Conservation (phyloP, 30 jellyfish, hydroid and myxozoan genomes). For the Hydra vulgaris region DNA sequence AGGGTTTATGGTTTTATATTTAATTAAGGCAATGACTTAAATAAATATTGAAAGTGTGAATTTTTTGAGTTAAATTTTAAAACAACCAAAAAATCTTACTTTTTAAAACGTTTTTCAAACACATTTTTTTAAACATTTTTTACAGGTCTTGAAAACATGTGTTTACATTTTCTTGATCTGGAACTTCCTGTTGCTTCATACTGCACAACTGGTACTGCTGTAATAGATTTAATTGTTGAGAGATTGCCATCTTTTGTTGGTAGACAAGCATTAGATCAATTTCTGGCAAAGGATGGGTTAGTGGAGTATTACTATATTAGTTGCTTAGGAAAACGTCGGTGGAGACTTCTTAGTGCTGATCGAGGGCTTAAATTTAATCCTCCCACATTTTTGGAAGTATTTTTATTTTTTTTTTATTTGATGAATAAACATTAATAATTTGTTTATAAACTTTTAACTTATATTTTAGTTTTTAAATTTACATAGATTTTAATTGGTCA, state of each 20-base stretch:
- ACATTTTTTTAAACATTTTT: too few relatives aligned
- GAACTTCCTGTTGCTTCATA: constrained; percentile 88
- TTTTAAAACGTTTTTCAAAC: too few relatives aligned
- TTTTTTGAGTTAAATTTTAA: too few relatives aligned
- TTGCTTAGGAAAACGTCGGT: constrained; percentile 40
- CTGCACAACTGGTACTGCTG: constrained; percentile 56
- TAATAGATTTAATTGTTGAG: constrained; percentile 46
- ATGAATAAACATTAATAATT: background rate
- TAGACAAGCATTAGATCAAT: constrained; percentile 58
- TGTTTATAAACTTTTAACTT: too few relatives aligned
- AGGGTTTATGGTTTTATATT: too few relatives aligned
- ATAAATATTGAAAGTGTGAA: too few relatives aligned
- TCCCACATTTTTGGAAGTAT: background rate
- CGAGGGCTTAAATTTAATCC: constrained; percentile 1
- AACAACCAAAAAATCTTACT: too few relatives aligned
- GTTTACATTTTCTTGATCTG: constrained; percentile 27
- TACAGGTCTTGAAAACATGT: background rate
- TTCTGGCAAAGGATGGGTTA: constrained; percentile 24
- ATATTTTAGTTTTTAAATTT: background rate
- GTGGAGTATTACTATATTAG: constrained; percentile 29
- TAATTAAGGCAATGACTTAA: too few relatives aligned
- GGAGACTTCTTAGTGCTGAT: constrained; percentile 28
- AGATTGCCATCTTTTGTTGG: constrained; percentile 77
- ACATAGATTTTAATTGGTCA: background rate
- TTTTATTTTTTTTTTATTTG: background rate